Conservation (phyloP, 2,113 vertebrate genomes). For the Psammodynastes pulverulentus region DNA sequence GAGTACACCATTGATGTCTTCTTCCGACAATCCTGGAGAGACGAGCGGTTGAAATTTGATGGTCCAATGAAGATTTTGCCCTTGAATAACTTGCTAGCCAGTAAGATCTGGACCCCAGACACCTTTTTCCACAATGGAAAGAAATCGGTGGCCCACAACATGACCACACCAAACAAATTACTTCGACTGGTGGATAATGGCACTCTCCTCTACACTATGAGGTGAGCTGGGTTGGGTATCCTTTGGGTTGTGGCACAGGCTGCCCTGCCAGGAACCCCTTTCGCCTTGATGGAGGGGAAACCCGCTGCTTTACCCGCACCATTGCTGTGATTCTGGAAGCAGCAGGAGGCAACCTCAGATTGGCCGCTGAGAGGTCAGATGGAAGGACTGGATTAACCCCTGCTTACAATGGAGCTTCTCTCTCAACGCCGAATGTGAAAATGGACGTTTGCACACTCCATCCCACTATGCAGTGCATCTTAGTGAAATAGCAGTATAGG, state of each 20-base stretch:
- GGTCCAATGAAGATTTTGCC: conserved; percentile 97
- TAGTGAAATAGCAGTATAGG: too few species aligned
- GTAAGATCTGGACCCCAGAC: conserved; percentile 98
- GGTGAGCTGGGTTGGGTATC: conserved; percentile 68
- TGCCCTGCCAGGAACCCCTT: background rate
- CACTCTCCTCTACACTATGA: conserved; percentile 97
- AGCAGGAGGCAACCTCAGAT: background rate
- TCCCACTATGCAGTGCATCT: background rate
- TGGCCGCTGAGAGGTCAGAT: background rate
- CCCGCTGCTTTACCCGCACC: background rate
- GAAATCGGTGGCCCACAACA: conserved; percentile 97
- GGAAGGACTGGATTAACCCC: background rate
- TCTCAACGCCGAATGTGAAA: background rate
- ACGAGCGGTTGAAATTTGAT: conserved; percentile 92
- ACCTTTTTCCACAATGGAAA: conserved; percentile 98
- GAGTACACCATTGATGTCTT: conserved; percentile 99
- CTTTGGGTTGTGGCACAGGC: background rate
- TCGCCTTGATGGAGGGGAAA: too few species aligned
- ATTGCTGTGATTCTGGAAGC: background rate
- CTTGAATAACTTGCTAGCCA: conserved; percentile 95
- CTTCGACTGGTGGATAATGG: conserved; percentile 92
- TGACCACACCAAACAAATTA: conserved; percentile 98
- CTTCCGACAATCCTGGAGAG: conserved; percentile 96
- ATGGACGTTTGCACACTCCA: too few species aligned
- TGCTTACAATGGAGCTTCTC: background rate